Conservation (phyloP, 92 coral and sea anemone species). For the Virgularia gustaviana region DNA sequence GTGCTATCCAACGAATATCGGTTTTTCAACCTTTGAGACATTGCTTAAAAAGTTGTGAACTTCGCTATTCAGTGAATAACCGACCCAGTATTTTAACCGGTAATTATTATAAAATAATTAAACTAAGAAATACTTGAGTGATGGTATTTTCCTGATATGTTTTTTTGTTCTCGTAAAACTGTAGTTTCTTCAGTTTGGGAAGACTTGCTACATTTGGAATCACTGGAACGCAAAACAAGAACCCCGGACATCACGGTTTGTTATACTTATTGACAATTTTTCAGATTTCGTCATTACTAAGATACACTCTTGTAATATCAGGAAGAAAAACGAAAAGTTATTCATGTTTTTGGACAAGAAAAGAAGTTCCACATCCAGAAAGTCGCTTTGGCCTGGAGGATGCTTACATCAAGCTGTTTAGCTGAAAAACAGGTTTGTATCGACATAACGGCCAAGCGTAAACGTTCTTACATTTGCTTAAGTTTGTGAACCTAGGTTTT, state of each 20-base stretch:
- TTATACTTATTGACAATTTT: not conserved
- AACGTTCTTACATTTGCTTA: too few species aligned
- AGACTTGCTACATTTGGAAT: conserved; percentile 17
- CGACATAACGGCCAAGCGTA: too few species aligned
- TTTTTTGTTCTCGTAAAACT: too few species aligned
- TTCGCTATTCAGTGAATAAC: too few species aligned
- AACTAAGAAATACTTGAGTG: too few species aligned
- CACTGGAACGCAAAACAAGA: not conserved
- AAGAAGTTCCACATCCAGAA: conserved; percentile 18
- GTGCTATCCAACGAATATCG: too few species aligned
- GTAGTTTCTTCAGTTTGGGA: conserved; percentile 22
- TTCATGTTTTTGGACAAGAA: conserved; percentile 29
- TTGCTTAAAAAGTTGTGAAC: too few species aligned
- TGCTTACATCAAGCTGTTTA: not conserved
- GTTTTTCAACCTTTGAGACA: too few species aligned
- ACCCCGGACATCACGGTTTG: not conserved
- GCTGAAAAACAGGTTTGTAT: conserved; percentile 24
- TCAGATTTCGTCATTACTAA: not conserved
- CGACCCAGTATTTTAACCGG: too few species aligned
- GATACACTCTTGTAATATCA: not conserved
- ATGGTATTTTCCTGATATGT: too few species aligned
- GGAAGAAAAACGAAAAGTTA: not conserved
- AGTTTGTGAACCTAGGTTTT: too few species aligned
- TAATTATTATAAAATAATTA: too few species aligned
- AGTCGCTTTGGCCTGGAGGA: conserved; percentile 19